A percentile compares a stretch with the other conserved stretches of the same genome.
Evolutionary conservation across 1,140 invertebrate genomes (phyloP).

Genomic region (Zaprionus africanus): DNA sequence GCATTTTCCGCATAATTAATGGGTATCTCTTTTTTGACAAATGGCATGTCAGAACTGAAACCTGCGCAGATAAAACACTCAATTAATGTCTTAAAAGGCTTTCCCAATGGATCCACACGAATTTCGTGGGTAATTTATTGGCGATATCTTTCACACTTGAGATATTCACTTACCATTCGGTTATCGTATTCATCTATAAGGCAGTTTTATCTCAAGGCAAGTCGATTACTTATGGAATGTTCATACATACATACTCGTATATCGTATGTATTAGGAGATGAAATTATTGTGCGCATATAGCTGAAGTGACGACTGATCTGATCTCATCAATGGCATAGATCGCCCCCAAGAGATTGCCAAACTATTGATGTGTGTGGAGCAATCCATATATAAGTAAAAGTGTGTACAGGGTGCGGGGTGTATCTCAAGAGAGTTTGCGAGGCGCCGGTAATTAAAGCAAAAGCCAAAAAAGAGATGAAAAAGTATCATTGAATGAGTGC

Average conservation of each 20-base stretch:
- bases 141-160: slow-evolving; percentile 27
- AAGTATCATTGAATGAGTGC: slow-evolving; percentile 52
- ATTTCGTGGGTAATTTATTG: slow-evolving; percentile 16
- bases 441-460: slow-evolving; percentile 74
- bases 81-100: slow-evolving; percentile 25
- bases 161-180: slow-evolving; percentile 13
- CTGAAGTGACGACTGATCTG: slow-evolving; percentile 70
- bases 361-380: slow-evolving; percentile 55
- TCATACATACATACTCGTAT: not conserved
- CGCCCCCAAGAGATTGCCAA: slow-evolving; percentile 58
- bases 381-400: slow-evolving; percentile 16
- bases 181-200: slow-evolving; percentile 15
- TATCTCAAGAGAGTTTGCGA: slow-evolving; percentile 48
- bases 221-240: not conserved
- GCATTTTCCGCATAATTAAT: slow-evolving; percentile 27
- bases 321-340: slow-evolving; percentile 72
- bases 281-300: slow-evolving; percentile 22
- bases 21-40: slow-evolving; percentile 12
- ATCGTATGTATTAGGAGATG: slow-evolving; percentile 15
- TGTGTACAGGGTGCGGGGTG: slow-evolving; percentile 31
- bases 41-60: slow-evolving; percentile 17
- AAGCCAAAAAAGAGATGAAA: slow-evolving; percentile 61
- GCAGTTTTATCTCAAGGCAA: slow-evolving; percentile 24
- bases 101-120: not conserved
- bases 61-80: slow-evolving; percentile 24